Conservation (phyloP, 2,113 vertebrate genomes). For the Nothobranchius furzeri region DNA sequence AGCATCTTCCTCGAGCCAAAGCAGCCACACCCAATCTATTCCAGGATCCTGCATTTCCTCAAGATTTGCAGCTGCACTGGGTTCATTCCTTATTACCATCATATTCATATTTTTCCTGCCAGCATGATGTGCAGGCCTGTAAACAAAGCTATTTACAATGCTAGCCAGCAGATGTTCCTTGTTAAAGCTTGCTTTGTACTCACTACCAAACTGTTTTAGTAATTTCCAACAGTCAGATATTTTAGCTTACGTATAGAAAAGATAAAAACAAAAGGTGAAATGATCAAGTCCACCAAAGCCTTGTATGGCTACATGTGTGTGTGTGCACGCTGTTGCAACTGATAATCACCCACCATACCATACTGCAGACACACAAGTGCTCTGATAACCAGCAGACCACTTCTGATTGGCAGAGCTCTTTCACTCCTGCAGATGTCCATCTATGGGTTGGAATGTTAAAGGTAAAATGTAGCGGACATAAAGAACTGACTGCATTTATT, state of each 20-base stretch:
- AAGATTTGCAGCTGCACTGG: constrained; percentile 16
- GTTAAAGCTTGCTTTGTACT: not conserved
- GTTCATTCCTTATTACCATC: constrained; percentile 6
- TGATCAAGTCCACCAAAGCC: not conserved
- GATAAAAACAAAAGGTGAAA: not conserved
- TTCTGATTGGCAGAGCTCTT: constrained; percentile 17
- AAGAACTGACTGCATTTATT: constrained; percentile 42
- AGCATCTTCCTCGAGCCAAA: constrained; percentile 57
- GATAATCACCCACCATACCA: constrained; percentile 38
- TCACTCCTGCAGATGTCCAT: constrained; percentile 35
- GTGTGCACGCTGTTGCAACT: constrained; percentile 20
- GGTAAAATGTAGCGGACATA: constrained; percentile 16
- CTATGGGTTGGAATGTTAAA: constrained; percentile 42
- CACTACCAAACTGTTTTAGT: too few relatives aligned
- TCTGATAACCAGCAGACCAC: constrained; percentile 38
- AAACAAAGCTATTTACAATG: not conserved
- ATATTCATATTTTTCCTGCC: constrained; percentile 3
- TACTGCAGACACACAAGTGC: constrained; percentile 17
- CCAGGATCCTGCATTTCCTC: constrained; percentile 29
- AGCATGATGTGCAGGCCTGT: not conserved
- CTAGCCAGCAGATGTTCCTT: not conserved
- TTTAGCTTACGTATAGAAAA: not conserved
- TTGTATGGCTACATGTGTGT: not conserved
- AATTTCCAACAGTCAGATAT: too few relatives aligned
- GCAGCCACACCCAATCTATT: constrained; percentile 63